Conservation (phyloP, 2,888 invertebrate species). For the Hyposoter didymator region DNA sequence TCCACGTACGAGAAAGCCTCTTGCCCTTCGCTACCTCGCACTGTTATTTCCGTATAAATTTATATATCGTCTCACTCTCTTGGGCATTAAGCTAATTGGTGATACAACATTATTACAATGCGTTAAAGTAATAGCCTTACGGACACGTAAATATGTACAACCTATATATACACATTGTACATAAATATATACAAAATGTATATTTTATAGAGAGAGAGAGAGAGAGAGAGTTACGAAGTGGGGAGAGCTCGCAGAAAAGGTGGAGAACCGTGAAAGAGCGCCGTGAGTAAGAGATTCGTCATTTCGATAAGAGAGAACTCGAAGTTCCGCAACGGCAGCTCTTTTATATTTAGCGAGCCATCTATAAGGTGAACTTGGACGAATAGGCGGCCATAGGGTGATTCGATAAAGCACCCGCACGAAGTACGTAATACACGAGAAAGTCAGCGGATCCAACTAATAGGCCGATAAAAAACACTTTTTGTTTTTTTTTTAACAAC, state of each 20-base stretch:
- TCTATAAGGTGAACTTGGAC: constrained; percentile 24
- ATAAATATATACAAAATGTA: neutral
- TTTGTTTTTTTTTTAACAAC: constrained; percentile 65
- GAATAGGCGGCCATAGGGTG: constrained; percentile 56
- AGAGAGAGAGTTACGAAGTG: neutral
- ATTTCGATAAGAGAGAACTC: constrained; percentile 74
- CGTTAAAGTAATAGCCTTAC: constrained; percentile 78
- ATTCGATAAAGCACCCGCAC: constrained; percentile 77
- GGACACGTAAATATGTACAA: constrained; percentile 32
- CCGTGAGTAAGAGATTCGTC: constrained; percentile 74
- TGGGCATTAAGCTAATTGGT: constrained; percentile 77
- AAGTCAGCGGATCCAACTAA: constrained; percentile 77
- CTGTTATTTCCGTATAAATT: constrained; percentile 9
- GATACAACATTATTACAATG: constrained; percentile 81
- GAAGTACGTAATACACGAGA: constrained; percentile 41
- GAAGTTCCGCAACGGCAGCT: constrained; percentile 42
- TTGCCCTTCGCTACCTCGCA: constrained; percentile 16
- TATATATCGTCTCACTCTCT: constrained; percentile 37
- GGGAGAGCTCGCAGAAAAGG: constrained; percentile 71
- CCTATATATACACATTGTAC: neutral
- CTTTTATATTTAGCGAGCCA: constrained; percentile 33
- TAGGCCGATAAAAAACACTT: constrained; percentile 81
- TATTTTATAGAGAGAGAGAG: constrained; percentile 10
- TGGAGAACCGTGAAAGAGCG: constrained; percentile 78
- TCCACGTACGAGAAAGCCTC: constrained; percentile 18